phyloP scores from a whole-genome alignment of 2,113 vertebrate species.

The Pangasianodon gigas region DNA sequence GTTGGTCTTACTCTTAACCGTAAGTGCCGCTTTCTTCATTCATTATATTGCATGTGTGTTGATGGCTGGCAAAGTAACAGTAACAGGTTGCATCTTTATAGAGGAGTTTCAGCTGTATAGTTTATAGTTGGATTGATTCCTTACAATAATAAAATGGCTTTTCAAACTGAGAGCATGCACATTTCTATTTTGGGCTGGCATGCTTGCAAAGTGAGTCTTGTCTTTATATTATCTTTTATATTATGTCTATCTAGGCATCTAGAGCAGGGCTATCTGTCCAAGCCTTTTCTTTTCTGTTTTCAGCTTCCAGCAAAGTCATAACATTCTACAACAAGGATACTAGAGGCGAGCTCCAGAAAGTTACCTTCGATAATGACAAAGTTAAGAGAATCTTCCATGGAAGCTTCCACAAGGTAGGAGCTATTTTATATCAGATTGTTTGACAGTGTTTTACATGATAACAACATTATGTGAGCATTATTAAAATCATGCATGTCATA shows the following conservation, averaged over 20 bases:
- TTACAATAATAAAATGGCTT: conserved; percentile 28
- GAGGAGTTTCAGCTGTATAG: conserved; percentile 10
- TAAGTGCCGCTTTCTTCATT: conserved; percentile 71
- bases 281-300: conserved; percentile 56
- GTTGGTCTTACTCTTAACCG: conserved; percentile 91
- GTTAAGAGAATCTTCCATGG: conserved; percentile 94
- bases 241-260: conserved; percentile 51
- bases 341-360: conserved; percentile 88
- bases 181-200: conserved; percentile 13
- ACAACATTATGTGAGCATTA: neutral
- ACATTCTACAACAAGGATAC: conserved; percentile 96
- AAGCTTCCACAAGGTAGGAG: conserved; percentile 98
- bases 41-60: conserved; percentile 13
- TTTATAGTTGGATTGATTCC: conserved; percentile 37
- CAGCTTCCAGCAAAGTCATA: conserved; percentile 90
- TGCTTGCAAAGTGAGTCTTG: neutral
- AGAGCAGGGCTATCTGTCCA: neutral
- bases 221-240: neutral
- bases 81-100: neutral
- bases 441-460: neutral
- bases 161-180: conserved; percentile 2
- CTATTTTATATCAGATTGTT: conserved; percentile 6
- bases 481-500: neutral
- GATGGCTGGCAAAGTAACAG: conserved; percentile 23
- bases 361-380: conserved; percentile 86